Conservation (phyloP, 2,113 vertebrate species). For the Synodontis membranacea region DNA sequence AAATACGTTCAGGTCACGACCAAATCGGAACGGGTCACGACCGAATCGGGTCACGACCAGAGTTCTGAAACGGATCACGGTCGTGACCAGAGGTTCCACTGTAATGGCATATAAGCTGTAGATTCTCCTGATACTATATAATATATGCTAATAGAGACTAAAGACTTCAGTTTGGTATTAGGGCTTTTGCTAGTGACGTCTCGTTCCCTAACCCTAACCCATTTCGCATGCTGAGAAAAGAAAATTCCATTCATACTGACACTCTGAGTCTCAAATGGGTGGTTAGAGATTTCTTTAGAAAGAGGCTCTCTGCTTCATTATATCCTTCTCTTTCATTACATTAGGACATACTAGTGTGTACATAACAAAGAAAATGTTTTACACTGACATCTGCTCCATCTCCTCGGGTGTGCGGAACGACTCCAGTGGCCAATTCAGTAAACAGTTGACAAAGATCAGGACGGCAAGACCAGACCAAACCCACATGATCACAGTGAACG, state of each 20-base stretch:
- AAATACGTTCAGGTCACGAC: too few species aligned
- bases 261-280: neutral
- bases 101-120: neutral
- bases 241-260: neutral
- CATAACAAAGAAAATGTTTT: neutral
- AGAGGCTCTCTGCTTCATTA: neutral
- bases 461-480: slow-evolving; percentile 80
- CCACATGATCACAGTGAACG: slow-evolving; percentile 84
- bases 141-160: neutral
- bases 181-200: neutral
- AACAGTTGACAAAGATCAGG: slow-evolving; percentile 83
- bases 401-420: slow-evolving; percentile 84
- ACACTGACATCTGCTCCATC: slow-evolving; percentile 76
- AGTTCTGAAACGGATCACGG: too few species aligned
- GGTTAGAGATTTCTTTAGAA: neutral
- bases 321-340: neutral
- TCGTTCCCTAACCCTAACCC: neutral
- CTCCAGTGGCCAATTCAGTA: slow-evolving; percentile 85
- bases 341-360: neutral
- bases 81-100: too few species aligned
- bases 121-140: neutral
- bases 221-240: neutral
- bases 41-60: too few species aligned
- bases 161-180: neutral
- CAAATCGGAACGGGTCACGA: too few species aligned